A percentile compares a stretch with the other conserved stretches of the same genome.
Evolutionary conservation across 1,140 invertebrate species (phyloP).

Genomic region (Metaphire vulgaris): DNA sequence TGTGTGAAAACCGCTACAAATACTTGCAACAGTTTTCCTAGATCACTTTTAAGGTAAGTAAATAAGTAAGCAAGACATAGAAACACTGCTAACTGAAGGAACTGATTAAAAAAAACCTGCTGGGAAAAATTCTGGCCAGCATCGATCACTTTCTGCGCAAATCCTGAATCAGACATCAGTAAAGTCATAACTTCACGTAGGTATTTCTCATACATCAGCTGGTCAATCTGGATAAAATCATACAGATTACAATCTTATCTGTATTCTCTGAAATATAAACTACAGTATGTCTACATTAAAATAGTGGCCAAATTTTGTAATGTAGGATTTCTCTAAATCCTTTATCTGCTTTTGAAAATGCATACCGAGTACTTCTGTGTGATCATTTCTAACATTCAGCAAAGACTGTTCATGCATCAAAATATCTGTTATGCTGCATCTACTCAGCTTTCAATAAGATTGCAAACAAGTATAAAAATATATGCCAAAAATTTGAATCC

Average conservation of each 20-base stretch:
- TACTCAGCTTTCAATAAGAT: too few relatives aligned
- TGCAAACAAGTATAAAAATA: too few relatives aligned
- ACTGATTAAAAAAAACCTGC: neutral
- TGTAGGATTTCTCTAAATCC: neutral
- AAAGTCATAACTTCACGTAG: constrained; percentile 16
- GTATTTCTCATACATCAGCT: constrained; percentile 14
- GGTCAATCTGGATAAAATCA: neutral
- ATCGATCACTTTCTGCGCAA: neutral
- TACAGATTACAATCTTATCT: neutral
- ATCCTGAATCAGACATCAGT: constrained; percentile 6
- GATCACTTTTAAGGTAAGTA: too few relatives aligned
- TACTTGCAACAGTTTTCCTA: too few relatives aligned
- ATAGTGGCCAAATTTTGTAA: neutral
- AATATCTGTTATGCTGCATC: too few relatives aligned
- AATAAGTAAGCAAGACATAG: too few relatives aligned
- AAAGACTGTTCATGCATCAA: neutral
- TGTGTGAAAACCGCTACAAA: too few relatives aligned
- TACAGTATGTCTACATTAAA: neutral
- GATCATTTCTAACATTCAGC: too few relatives aligned
- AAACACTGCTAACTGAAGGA: too few relatives aligned
- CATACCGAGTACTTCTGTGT: too few relatives aligned
- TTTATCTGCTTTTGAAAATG: neutral
- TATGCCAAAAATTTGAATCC: too few relatives aligned
- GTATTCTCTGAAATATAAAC: too few relatives aligned
- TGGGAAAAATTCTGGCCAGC: neutral